Conservation (phyloP, 2,797 vertebrate genomes). For the Anguilla pacifica region DNA sequence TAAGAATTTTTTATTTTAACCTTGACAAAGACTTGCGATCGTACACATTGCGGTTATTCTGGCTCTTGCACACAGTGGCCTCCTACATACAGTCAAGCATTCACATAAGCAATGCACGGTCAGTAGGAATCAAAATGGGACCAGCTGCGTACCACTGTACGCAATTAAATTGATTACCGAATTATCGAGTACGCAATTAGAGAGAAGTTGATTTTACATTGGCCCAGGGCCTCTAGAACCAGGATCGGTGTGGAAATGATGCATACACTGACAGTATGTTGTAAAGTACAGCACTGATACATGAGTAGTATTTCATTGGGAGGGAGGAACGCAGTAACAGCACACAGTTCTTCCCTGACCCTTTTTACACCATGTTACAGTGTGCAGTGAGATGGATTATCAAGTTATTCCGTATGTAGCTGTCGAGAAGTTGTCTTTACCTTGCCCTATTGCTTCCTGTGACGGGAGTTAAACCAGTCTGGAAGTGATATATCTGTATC, state of each 20-base stretch:
- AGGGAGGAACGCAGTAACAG: not conserved
- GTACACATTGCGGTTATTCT: not conserved
- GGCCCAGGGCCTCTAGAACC: not conserved
- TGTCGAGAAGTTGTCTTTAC: not conserved
- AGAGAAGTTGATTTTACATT: not conserved
- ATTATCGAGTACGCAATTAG: not conserved
- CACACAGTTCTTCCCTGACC: not conserved
- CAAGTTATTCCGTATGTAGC: not conserved
- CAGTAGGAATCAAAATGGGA: not conserved
- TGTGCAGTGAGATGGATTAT: not conserved
- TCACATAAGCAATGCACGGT: not conserved
- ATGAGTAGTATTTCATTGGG: not conserved
- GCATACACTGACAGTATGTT: too few species aligned
- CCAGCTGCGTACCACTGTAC: not conserved
- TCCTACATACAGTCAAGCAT: not conserved
- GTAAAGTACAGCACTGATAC: not conserved
- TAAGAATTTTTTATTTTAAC: too few species aligned
- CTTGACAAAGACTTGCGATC: too few species aligned
- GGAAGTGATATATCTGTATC: not conserved
- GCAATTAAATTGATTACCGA: not conserved
- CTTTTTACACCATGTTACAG: not conserved
- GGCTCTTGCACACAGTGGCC: not conserved
- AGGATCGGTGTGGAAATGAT: too few species aligned
- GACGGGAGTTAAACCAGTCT: not conserved
- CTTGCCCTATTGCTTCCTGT: not conserved